These are phyloP conservation scores for Molossus alvarezi DNA, from an alignment of 2,797 vertebrate genomes.

Conservation along the genomic window DNA sequence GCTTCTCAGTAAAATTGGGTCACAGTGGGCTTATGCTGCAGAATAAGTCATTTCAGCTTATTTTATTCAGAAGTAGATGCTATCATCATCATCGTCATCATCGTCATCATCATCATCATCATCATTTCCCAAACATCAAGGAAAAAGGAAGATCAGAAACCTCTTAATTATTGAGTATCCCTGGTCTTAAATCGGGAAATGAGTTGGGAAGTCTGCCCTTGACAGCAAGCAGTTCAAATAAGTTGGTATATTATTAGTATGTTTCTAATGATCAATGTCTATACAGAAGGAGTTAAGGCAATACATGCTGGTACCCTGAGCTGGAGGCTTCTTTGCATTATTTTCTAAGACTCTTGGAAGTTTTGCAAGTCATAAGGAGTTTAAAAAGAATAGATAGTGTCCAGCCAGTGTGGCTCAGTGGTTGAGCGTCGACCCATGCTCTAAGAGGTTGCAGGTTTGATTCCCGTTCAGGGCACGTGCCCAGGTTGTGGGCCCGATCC, in stretches of 20 bases:
- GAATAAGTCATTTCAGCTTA: slow-evolving; percentile 14
- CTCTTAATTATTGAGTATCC: slow-evolving; percentile 53
- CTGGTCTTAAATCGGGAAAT: background rate
- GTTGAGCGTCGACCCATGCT: no score
- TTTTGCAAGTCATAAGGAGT: background rate
- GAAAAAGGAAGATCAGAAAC: slow-evolving; percentile 26
- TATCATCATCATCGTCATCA: background rate
- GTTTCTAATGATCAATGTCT: slow-evolving; percentile 64
- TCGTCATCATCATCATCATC: background rate
- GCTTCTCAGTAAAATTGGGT: background rate
- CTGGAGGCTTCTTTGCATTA: slow-evolving; percentile 5
- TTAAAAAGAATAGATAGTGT: background rate
- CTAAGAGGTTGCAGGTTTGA: no score
- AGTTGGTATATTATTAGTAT: slow-evolving; percentile 18
- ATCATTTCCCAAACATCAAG: background rate
- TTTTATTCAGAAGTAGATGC: background rate
- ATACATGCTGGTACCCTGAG: background rate
- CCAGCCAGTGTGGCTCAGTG: no score
- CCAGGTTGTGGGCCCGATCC: no score
- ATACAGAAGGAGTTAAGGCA: slow-evolving; percentile 42
- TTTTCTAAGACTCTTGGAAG: slow-evolving; percentile 45
- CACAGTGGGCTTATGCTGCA: background rate
- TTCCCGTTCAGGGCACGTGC: no score
- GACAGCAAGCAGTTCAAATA: background rate
- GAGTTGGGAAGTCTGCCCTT: slow-evolving; percentile 36